Conservation (phyloP, 2,888 invertebrate species). For the Synanthedon formicaeformis region DNA sequence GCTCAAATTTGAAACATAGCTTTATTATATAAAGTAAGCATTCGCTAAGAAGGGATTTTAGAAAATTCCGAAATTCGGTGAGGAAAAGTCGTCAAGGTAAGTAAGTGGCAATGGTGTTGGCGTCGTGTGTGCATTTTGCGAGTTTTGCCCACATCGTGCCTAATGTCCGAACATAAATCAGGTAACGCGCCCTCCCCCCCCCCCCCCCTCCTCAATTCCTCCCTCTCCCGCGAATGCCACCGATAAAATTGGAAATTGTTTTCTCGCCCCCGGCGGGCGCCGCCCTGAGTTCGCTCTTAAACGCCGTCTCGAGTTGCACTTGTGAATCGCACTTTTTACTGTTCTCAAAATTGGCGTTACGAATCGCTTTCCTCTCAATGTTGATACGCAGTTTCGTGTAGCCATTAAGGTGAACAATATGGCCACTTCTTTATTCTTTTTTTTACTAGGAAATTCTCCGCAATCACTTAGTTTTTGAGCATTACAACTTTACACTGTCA, state of each 20-base stretch:
- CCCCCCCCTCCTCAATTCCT: slow-evolving; percentile 19
- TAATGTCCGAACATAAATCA: slow-evolving; percentile 62
- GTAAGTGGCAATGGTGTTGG: slow-evolving; percentile 37
- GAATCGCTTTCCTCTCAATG: slow-evolving; percentile 20
- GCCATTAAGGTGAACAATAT: too few species aligned
- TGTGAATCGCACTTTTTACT: slow-evolving; percentile 70
- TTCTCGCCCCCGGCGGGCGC: slow-evolving; percentile 67
- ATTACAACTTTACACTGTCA: too few species aligned
- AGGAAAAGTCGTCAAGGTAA: slow-evolving; percentile 15
- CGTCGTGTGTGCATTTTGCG: slow-evolving; percentile 50
- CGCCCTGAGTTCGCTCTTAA: slow-evolving; percentile 68
- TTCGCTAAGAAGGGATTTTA: too few species aligned
- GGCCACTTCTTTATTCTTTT: too few species aligned
- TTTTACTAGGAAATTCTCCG: too few species aligned
- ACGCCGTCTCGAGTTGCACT: slow-evolving; percentile 70
- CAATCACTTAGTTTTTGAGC: too few species aligned
- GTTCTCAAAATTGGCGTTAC: slow-evolving; percentile 63
- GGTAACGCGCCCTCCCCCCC: slow-evolving; percentile 39
- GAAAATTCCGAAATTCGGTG: background rate
- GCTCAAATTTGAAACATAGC: too few species aligned
- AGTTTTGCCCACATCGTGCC: slow-evolving; percentile 43
- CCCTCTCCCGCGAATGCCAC: slow-evolving; percentile 33
- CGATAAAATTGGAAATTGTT: slow-evolving; percentile 70
- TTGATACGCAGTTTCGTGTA: too few species aligned
- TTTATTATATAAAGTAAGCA: too few species aligned